Percentiles rank a stretch among this genome's conserved stretches.
These are phyloP conservation scores for Hirundichthys speculiger DNA, from an alignment of 2,113 vertebrate species.

Conservation along the genomic window DNA sequence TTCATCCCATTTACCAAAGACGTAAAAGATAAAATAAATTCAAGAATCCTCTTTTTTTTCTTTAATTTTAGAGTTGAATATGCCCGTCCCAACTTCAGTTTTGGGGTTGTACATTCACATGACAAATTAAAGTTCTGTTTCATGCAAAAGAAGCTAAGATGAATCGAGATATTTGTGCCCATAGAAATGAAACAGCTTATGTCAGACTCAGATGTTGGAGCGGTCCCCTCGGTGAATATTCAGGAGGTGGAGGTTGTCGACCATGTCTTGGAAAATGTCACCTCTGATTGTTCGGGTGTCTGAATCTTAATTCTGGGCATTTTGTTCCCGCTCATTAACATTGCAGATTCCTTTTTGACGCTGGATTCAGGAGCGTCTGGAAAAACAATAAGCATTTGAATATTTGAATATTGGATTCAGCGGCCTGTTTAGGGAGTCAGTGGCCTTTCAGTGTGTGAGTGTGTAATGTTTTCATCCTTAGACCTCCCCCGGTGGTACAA, in stretches of 20 bases:
- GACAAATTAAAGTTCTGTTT: no score
- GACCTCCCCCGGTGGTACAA: conserved; percentile 33
- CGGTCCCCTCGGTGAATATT: conserved; percentile 31
- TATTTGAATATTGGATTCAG: conserved; percentile 72
- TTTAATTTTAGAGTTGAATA: no score
- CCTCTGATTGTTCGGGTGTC: conserved; percentile 48
- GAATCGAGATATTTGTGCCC: background rate
- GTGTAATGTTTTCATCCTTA: conserved; percentile 27
- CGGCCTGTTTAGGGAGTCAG: conserved; percentile 53
- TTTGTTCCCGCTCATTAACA: conserved; percentile 74
- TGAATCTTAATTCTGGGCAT: conserved; percentile 51
- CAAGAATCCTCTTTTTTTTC: no score
- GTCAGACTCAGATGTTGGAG: conserved; percentile 27
- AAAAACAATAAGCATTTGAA: conserved; percentile 70
- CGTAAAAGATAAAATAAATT: no score
- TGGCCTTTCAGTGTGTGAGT: conserved; percentile 50
- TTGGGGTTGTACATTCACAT: no score
- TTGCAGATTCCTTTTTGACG: conserved; percentile 73
- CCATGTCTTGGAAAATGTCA: conserved; percentile 57
- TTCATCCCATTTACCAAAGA: no score
- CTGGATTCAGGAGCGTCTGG: conserved; percentile 58
- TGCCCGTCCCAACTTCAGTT: no score
- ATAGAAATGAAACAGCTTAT: conserved; percentile 60
- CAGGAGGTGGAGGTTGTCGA: conserved; percentile 8
- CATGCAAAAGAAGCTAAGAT: no score